Conservation (phyloP, 2,113 vertebrate genomes). For the Scomber colias region DNA sequence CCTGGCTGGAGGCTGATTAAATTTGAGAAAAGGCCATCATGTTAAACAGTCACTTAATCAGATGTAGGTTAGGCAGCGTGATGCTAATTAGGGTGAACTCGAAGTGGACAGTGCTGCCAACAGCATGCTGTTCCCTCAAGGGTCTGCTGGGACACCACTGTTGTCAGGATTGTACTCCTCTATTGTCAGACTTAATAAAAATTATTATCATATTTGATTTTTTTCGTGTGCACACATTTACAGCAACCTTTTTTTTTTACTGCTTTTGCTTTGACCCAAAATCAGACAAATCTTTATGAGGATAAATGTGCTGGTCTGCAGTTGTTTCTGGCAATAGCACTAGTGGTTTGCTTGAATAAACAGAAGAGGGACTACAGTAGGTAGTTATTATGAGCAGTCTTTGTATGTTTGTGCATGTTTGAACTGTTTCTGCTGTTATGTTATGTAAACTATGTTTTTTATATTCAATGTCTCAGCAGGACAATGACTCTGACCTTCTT, state of each 20-base stretch:
- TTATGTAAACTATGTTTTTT: constrained; percentile 26
- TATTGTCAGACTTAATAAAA: constrained; percentile 48
- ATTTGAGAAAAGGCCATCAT: constrained; percentile 58
- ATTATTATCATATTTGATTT: constrained; percentile 41
- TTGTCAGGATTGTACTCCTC: constrained; percentile 39
- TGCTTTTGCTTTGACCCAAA: background rate
- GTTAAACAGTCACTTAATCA: constrained; percentile 74
- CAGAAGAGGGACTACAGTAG: constrained; percentile 17
- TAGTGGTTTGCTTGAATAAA: constrained; percentile 44
- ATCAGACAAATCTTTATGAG: background rate
- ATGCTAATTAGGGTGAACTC: constrained; percentile 69
- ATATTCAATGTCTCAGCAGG: constrained; percentile 30
- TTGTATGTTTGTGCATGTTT: constrained; percentile 27
- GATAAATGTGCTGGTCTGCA: background rate
- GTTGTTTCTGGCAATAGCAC: constrained; percentile 11
- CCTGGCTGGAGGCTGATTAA: constrained; percentile 64
- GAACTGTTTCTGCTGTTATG: constrained; percentile 47
- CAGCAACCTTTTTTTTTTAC: background rate
- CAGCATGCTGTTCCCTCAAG: constrained; percentile 64
- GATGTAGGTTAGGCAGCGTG: constrained; percentile 64
- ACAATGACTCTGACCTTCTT: constrained; percentile 10
- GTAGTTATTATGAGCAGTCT: constrained; percentile 23
- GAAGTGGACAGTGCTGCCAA: constrained; percentile 65
- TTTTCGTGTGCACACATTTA: background rate
- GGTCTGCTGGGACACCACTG: constrained; percentile 59